Conservation (phyloP, 1,140 invertebrate species). For the Rhysida immarginata region DNA sequence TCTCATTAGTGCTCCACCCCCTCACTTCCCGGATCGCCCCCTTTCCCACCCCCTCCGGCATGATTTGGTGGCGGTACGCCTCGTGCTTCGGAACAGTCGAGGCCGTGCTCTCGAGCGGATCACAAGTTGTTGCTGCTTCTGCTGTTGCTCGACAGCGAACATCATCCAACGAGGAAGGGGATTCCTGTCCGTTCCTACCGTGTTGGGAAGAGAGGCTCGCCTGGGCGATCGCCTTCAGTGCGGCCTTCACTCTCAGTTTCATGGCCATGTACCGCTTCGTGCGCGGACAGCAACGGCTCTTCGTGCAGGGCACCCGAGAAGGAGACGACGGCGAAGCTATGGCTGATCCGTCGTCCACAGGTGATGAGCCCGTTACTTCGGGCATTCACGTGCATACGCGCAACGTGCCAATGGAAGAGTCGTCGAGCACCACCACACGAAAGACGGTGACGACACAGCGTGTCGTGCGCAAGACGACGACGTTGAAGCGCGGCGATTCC, state of each 20-base stretch:
- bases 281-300: conserved; percentile 43
- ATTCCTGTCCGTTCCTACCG: background rate
- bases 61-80: too few species aligned
- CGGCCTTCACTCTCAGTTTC: background rate
- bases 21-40: too few species aligned
- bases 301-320: conserved; percentile 59
- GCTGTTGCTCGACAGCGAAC: background rate
- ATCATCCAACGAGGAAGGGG: too few species aligned
- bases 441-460: conserved; percentile 64
- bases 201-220: too few species aligned
- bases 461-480: conserved; percentile 77
- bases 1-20: too few species aligned
- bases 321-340: conserved; percentile 39
- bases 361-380: conserved; percentile 15
- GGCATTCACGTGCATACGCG: conserved; percentile 20
- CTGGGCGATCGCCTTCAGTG: background rate
- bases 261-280: conserved; percentile 30
- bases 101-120: background rate
- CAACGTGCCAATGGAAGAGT: conserved; percentile 28
- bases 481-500: conserved; percentile 70
- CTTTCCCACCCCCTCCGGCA: too few species aligned
- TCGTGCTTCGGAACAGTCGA: background rate
- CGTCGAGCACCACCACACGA: conserved; percentile 23
- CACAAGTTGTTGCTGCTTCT: too few species aligned
- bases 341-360: conserved; percentile 16